A percentile compares a stretch with the other conserved stretches of the same genome.
These are phyloP conservation scores for Chloroceryle amazona DNA, from an alignment of 2,797 vertebrate genomes.

Conservation along the genomic window DNA sequence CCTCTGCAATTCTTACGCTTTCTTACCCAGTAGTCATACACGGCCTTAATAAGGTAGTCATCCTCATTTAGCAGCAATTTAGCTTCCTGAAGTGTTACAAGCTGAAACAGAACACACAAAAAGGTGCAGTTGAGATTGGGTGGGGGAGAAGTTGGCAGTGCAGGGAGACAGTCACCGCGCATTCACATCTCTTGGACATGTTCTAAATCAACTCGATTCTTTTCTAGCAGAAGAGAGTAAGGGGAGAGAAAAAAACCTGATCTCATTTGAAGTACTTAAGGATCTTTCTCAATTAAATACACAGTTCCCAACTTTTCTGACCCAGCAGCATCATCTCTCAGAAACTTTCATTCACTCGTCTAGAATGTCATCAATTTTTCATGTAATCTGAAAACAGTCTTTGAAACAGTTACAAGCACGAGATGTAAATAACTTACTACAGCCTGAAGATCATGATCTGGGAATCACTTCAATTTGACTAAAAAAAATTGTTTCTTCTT, in stretches of 20 bases:
- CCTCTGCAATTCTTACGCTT: slow-evolving; percentile 92
- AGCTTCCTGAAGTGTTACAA: slow-evolving; percentile 92
- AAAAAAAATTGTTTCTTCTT: not conserved
- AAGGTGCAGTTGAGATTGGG: not conserved
- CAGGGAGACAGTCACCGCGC: not conserved
- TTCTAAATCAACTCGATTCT: fast-evolving
- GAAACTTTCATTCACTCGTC: not conserved
- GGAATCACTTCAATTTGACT: not conserved
- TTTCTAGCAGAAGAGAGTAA: not conserved
- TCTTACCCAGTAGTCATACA: slow-evolving; percentile 96
- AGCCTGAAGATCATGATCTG: not conserved
- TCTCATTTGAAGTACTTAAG: not conserved
- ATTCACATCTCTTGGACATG: fast-evolving
- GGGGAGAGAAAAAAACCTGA: fast-evolving
- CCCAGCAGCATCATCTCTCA: not conserved
- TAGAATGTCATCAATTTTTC: not conserved
- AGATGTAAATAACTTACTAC: not conserved
- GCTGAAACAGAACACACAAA: slow-evolving; percentile 71
- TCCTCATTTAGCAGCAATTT: slow-evolving; percentile 94
- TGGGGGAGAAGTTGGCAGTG: too few relatives aligned
- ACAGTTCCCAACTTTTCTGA: not conserved
- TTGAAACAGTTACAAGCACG: not conserved
- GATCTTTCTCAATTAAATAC: not conserved
- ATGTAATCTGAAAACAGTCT: not conserved
- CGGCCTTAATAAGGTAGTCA: slow-evolving; percentile 94